Base-by-base conservation (phyloP, 2,113 vertebrate species). In the Burhinus bistriatus region DNA sequence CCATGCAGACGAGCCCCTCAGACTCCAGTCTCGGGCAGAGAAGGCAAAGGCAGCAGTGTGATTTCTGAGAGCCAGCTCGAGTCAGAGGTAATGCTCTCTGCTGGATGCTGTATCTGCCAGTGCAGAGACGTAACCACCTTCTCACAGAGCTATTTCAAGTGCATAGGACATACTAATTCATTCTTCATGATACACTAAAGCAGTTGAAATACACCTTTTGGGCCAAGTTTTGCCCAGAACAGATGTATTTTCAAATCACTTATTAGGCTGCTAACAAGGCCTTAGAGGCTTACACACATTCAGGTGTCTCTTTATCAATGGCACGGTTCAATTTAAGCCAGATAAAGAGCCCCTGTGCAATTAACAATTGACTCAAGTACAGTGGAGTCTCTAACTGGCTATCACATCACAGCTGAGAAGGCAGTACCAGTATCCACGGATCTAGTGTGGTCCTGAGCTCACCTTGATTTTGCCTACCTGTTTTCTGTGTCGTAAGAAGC, bases 211-310 rank as follows among this genome's bases (percentile, higher is more conserved):
- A 89, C 49, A 95, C 95, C 87, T 97, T 95, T 95, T 2, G 75
- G 92, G 92, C 79, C 87, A 88, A 73, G 78, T 72, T 95, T 49
- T 90, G 82, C 87, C 84, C 95, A 77, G 95, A 96, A 95, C 93
- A 96, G 90, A 95, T 90, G 75, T 94, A 95, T 94, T 95, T 96
- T 34, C 84, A 95, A 91, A 96, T 95, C 90, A 66, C 87, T 96
- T 93, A 93, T 90, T 96, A 96, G 91, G 82, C 66, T 0, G 5
- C 68, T 96, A 96, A 94, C 90, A 96, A 95, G 82, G 79, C 90
- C 92, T 97, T 54, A 19, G 95, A 93, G 96, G 85, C 72, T 81
- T 42, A 44, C 29, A 77, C 51, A 70, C 80, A 42, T 91, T 94
- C 94, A 90, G 86, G 94, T 94, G 76, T 91, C 96, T 96, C 92